Evolutionary conservation across 1,140 invertebrate genomes (phyloP).

Genomic region (Drosophila nigrodunni): DNA sequence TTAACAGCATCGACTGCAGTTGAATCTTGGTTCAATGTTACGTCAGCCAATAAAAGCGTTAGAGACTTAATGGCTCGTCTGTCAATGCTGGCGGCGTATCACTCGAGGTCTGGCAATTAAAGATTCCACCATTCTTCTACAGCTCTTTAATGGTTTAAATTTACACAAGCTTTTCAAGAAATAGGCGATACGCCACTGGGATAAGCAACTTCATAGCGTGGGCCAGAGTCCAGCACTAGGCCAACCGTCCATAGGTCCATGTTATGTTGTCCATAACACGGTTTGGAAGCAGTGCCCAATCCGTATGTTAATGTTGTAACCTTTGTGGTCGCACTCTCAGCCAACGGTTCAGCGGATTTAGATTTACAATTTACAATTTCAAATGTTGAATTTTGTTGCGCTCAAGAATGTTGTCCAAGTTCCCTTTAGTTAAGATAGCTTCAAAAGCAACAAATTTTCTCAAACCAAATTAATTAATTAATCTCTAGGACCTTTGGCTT

Average conservation of each 20-base stretch:
- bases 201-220: conserved; percentile 97
- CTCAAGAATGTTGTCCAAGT: conserved; percentile 42
- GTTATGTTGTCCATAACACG: conserved; percentile 98
- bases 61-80: conserved; percentile 93
- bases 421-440: too few relatives aligned
- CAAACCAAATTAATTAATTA: too few relatives aligned
- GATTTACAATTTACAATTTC: too few relatives aligned
- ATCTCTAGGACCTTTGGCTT: too few relatives aligned
- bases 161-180: conserved; percentile 98
- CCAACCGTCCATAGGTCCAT: conserved; percentile 92
- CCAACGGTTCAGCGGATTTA: conserved; percentile 87
- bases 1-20: conserved; percentile 98
- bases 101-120: conserved; percentile 98
- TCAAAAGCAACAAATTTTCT: too few relatives aligned
- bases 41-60: conserved; percentile 95
- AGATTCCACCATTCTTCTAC: conserved; percentile 98
- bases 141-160: conserved; percentile 93
- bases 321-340: conserved; percentile 90
- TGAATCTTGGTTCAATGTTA: conserved; percentile 97
- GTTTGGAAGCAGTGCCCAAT: conserved; percentile 95
- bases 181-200: conserved; percentile 97
- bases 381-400: conserved; percentile 56
- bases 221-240: conserved; percentile 97
- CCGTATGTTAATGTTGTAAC: conserved; percentile 95
- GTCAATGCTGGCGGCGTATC: conserved; percentile 98